A percentile compares a stretch with the other conserved stretches of the same genome.
These are phyloP conservation scores for Corvus moneduloides DNA, from an alignment of 2,113 vertebrate species.

Conservation along the genomic window DNA sequence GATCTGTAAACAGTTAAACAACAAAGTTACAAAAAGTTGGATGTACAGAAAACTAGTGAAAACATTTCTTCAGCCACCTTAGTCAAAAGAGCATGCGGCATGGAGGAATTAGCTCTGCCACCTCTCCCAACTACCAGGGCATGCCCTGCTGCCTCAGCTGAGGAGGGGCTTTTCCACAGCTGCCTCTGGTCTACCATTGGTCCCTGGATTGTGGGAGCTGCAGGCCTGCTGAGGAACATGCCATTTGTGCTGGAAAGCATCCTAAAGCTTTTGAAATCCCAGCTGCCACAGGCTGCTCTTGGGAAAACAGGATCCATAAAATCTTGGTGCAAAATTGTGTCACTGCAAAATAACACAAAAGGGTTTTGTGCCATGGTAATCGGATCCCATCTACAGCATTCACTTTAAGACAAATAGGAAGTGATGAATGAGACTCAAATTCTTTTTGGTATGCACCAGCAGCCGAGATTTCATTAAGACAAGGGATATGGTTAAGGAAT, in stretches of 20 bases:
- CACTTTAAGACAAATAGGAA: constrained; percentile 48
- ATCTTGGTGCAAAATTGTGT: constrained; percentile 18
- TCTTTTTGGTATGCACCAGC: constrained; percentile 17
- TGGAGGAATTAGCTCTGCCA: background rate
- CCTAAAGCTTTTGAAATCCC: constrained; percentile 37
- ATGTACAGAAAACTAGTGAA: background rate
- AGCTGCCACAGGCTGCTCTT: constrained; percentile 30
- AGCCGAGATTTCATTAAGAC: background rate
- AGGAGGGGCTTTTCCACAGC: background rate
- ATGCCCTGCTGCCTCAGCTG: background rate
- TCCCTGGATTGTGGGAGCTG: background rate
- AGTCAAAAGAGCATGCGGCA: background rate
- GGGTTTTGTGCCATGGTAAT: constrained; percentile 28
- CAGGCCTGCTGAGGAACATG: background rate
- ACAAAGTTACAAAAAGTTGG: background rate
- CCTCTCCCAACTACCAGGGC: background rate
- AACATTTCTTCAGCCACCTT: background rate
- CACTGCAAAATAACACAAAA: constrained; percentile 16
- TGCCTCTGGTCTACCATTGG: background rate
- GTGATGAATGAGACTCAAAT: constrained; percentile 36
- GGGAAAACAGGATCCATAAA: constrained; percentile 30
- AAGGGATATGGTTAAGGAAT: background rate
- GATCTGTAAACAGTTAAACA: background rate
- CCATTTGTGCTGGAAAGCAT: constrained; percentile 57
- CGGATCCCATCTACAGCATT: background rate